Evolutionary conservation across 1,140 invertebrate genomes (phyloP).

Genomic region (Reticulitermes speratus): DNA sequence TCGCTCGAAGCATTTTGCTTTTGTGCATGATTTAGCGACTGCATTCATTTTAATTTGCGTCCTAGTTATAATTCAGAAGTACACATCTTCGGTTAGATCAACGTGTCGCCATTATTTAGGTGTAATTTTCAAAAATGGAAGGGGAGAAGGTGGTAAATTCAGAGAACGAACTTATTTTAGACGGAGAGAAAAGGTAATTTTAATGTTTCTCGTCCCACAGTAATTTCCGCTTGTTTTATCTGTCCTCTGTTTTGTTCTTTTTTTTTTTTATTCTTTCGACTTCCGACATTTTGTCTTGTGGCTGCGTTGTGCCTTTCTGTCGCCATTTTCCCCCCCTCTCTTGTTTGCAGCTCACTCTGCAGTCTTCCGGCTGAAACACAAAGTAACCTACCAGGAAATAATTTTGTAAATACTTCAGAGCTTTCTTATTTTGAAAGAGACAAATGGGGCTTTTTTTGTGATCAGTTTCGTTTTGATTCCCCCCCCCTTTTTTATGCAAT

Average conservation of each 20-base stretch:
- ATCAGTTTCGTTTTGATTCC: background rate
- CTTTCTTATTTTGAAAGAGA: no score
- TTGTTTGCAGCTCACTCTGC: background rate
- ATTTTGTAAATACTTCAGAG: no score
- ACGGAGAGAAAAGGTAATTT: background rate
- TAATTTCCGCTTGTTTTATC: background rate
- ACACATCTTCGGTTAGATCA: background rate
- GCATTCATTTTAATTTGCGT: background rate
- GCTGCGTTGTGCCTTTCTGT: background rate
- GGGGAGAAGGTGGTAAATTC: background rate
- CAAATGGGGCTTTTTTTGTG: no score
- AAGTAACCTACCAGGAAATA: background rate
- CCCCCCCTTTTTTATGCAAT: no score
- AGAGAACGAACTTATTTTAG: background rate
- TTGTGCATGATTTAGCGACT: background rate
- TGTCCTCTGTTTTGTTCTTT: background rate
- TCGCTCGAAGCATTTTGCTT: background rate
- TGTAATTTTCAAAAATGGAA: slow-evolving; percentile 1
- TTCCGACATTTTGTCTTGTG: background rate
- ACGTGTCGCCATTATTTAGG: background rate
- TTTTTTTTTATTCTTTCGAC: background rate
- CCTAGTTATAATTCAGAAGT: background rate
- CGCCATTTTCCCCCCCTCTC: background rate
- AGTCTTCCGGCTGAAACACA: background rate
- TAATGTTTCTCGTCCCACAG: background rate